Percentiles rank a stretch among this genome's conserved stretches.
phyloP scores from a whole-genome alignment of 1,140 invertebrate species.

The Elysia chlorotica region DNA sequence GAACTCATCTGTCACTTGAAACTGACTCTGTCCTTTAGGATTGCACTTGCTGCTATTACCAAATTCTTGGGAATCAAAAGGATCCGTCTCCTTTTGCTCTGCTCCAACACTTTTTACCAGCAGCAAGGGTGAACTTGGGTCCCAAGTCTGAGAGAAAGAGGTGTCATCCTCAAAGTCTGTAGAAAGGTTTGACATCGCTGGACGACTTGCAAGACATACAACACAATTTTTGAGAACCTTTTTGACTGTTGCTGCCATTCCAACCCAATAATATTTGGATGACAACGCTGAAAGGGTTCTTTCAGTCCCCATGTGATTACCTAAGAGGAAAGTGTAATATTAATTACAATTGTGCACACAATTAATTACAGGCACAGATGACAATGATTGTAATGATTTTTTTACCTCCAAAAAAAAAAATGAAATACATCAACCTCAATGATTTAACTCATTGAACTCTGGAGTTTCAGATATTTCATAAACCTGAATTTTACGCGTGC shows the following conservation, averaged over 20 bases:
- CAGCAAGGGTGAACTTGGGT: too few species aligned
- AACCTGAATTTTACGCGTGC: too few species aligned
- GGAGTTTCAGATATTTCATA: too few species aligned
- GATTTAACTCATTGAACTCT: too few species aligned
- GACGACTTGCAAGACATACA: conserved; percentile 8
- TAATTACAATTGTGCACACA: too few species aligned
- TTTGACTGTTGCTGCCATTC: conserved; percentile 11
- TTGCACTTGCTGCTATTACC: background rate
- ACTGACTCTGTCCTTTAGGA: background rate
- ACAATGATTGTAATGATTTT: too few species aligned
- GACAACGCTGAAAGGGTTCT: background rate
- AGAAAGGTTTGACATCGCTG: background rate
- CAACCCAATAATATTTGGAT: conserved; percentile 19
- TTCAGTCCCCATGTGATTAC: conserved; percentile 14
- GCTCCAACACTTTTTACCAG: too few species aligned
- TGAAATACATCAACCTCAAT: too few species aligned
- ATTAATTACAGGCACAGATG: too few species aligned
- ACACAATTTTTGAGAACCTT: conserved; percentile 18
- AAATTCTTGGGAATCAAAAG: background rate
- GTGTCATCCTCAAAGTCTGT: background rate
- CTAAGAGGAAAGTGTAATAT: too few species aligned
- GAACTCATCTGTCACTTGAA: conserved; percentile 1
- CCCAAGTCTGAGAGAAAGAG: too few species aligned
- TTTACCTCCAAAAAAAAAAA: too few species aligned
- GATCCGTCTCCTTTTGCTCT: background rate